Base-by-base conservation (phyloP, 1,140 invertebrate genomes). In the Aphelenchoides fujianensis region DNA sequence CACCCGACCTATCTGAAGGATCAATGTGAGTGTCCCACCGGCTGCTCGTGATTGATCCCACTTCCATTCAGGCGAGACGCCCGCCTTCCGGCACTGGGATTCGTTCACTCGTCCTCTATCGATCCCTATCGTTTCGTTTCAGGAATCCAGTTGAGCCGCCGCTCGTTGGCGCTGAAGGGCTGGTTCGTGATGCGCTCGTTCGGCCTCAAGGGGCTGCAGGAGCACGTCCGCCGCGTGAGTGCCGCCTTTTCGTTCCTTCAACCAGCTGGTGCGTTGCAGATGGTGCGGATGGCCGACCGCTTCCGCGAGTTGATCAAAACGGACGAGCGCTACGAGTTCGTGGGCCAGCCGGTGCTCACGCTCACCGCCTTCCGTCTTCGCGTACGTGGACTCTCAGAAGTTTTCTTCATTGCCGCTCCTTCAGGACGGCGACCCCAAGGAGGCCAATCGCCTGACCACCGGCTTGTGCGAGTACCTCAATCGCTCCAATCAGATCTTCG, bases 1-100 rank as follows among this genome's bases (percentile, higher is more conserved):
- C 32, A 66, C 30, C 63, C 63, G 28, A 16, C 16, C n/a, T 66
- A 66, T 35, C 32, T 66, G 32, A 66, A 66, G 63, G 16, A 32
- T 30, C 16, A 35, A 35, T 36, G 1, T 36, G 34, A 66, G 27
- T 12, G n/a, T 19, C 5, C 5, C 5, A n/a, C n/a, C n/a, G n/a
- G 34, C 27, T 37, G 37, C 53, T 66, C 31, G 63, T 12, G 36
- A 66, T 35, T 66, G 63, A 66, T n/a, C n/a, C n/a, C n/a, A n/a
- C n/a, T n/a, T n/a, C n/a, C n/a, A n/a, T 34, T 61, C 1, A 27
- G 36, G 63, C 5, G 34, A 19, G 34, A 19, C 5, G 12, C 19
- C 55, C 55, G 55, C 16, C 32, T 36, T 66, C 53, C 31, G 63
- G 16, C 63, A 66, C 31, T 66, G 63, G 63, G 36, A n/a, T n/a